phyloP scores from a whole-genome alignment of 2,797 vertebrate species.

The Scomberomorus guttatus region DNA sequence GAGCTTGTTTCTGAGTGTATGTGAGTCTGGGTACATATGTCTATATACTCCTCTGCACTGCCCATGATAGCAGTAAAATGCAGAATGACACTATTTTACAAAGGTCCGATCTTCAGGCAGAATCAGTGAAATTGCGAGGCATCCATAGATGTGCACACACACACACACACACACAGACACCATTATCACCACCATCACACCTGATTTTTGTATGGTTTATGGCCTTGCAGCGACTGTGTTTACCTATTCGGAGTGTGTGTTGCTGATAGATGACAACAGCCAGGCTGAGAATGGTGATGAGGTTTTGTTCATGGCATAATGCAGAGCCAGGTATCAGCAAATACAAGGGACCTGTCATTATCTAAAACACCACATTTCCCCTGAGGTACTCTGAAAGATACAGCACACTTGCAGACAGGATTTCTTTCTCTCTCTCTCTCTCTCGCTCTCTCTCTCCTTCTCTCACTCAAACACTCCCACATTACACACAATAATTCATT shows the following conservation, averaged over 20 bases:
- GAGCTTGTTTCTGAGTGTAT: background rate
- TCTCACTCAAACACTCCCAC: conserved; percentile 41
- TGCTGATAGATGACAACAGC: conserved; percentile 73
- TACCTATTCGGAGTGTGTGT: conserved; percentile 66
- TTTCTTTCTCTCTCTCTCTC: conserved; percentile 37
- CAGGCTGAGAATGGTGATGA: conserved; percentile 71
- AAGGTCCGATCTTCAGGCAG: conserved; percentile 37
- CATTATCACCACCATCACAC: conserved; percentile 63
- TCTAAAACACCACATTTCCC: conserved; percentile 81
- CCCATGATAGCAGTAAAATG: conserved; percentile 36
- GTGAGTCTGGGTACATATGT: background rate
- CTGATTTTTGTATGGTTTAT: conserved; percentile 63
- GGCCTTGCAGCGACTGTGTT: conserved; percentile 56
- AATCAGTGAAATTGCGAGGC: conserved; percentile 49
- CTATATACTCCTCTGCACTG: conserved; percentile 15
- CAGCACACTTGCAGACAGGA: conserved; percentile 64
- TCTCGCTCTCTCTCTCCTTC: conserved; percentile 12
- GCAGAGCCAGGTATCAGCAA: conserved; percentile 75
- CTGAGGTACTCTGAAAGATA: conserved; percentile 73
- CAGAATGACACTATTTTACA: conserved; percentile 47
- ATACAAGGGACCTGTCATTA: conserved; percentile 78
- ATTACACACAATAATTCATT: conserved; percentile 72
- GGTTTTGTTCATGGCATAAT: conserved; percentile 74
- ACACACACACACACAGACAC: background rate
- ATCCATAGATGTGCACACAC: conserved; percentile 23